phyloP scores from a whole-genome alignment of 2,113 vertebrate genomes.

The Ciconia boyciana region DNA sequence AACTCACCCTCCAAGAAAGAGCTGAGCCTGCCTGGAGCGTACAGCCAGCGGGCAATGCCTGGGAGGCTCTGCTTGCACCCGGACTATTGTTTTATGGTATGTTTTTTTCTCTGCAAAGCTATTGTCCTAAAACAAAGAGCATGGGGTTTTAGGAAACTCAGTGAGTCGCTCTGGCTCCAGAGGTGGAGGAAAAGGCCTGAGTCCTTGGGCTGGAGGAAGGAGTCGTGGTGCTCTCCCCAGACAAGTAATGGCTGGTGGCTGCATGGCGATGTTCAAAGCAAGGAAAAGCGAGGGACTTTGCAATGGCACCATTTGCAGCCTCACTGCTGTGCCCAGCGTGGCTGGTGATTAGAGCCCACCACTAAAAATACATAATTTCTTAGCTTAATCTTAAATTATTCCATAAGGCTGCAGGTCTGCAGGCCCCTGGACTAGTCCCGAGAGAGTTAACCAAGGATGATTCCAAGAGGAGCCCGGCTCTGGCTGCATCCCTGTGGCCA shows the following conservation, averaged over 20 bases:
- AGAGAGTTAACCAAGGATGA: neutral
- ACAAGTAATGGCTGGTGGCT: neutral
- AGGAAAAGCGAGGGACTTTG: neutral
- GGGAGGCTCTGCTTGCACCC: neutral
- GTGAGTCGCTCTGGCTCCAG: neutral
- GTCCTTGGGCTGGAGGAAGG: neutral
- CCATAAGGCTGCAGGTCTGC: neutral
- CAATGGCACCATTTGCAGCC: neutral
- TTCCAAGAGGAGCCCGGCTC: neutral
- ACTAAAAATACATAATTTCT: neutral
- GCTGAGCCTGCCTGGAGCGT: neutral
- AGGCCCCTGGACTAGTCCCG: neutral
- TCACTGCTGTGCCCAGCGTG: neutral
- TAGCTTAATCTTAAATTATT: neutral
- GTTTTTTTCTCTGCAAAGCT: neutral
- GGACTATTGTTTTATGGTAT: neutral
- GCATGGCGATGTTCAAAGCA: neutral
- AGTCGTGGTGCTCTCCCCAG: neutral
- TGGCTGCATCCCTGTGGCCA: neutral
- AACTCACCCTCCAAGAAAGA: neutral
- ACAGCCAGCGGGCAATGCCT: rapidly evolving
- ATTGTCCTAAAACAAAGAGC: neutral
- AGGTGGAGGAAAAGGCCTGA: neutral
- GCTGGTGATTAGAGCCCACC: neutral
- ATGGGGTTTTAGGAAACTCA: neutral